Evolutionary conservation across 2,113 vertebrate species (phyloP).

Genomic region (Parus major): DNA sequence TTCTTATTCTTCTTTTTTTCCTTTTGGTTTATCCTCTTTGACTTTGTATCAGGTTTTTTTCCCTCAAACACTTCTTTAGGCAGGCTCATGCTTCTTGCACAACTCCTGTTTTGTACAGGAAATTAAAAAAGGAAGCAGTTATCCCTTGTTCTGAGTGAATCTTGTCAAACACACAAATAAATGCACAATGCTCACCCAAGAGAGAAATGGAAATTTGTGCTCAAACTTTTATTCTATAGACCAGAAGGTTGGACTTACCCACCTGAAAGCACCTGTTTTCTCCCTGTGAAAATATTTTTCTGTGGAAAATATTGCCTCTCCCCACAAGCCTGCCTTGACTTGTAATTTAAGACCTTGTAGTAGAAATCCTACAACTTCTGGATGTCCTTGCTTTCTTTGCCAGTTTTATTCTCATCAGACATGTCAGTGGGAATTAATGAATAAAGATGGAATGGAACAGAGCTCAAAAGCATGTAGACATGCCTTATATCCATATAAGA

Average conservation of each 20-base stretch:
- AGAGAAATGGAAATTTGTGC: neutral
- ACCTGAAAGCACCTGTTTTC: neutral
- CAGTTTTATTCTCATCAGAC: neutral
- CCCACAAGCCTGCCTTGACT: neutral
- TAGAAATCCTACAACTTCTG: neutral
- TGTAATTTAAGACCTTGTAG: neutral
- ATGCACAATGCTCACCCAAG: neutral
- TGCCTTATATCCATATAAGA: neutral
- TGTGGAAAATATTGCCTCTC: neutral
- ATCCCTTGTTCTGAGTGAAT: neutral
- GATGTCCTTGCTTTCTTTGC: neutral
- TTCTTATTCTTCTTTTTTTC: neutral
- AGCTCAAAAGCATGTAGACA: neutral
- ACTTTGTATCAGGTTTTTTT: neutral
- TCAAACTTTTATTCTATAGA: neutral
- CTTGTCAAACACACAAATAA: neutral
- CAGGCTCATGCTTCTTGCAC: neutral
- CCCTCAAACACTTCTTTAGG: neutral
- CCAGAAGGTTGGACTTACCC: neutral
- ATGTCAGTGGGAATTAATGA: neutral
- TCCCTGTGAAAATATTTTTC: neutral
- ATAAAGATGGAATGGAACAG: neutral
- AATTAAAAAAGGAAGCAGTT: neutral
- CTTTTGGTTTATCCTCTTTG: neutral
- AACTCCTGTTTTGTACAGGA: neutral